phyloP scores from a whole-genome alignment of 2,888 invertebrate genomes.

The Pheosia tremula region DNA sequence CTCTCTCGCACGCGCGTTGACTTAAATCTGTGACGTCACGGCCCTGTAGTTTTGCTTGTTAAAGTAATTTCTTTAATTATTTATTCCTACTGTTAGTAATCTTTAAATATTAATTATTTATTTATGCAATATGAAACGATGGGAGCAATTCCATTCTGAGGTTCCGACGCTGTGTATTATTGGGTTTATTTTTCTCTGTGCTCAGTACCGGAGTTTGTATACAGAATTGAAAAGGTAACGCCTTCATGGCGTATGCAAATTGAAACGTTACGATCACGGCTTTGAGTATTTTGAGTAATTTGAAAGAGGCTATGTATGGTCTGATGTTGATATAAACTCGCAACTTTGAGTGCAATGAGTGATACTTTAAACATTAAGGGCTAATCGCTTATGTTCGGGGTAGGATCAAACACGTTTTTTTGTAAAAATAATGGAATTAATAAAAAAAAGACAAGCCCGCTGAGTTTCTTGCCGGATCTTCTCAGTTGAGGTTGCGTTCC shows the following conservation, averaged over 20 bases:
- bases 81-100: too few species aligned
- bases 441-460: too few species aligned
- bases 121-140: too few species aligned
- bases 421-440: too few species aligned
- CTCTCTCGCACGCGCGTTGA: too few species aligned
- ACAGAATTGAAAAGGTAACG: slow-evolving; percentile 39
- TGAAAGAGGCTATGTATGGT: slow-evolving; percentile 22
- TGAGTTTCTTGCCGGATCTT: too few species aligned
- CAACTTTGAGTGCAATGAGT: slow-evolving; percentile 34
- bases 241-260: slow-evolving; percentile 36
- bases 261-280: slow-evolving; percentile 34
- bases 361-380: slow-evolving; percentile 24
- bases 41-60: too few species aligned
- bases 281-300: slow-evolving; percentile 25
- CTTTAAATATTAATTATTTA: too few species aligned
- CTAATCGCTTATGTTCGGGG: slow-evolving; percentile 34
- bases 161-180: slow-evolving; percentile 51
- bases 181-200: slow-evolving; percentile 55
- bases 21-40: too few species aligned
- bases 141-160: slow-evolving; percentile 41
- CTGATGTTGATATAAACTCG: slow-evolving; percentile 23
- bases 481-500: too few species aligned
- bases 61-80: too few species aligned
- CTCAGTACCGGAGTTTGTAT: slow-evolving; percentile 27
- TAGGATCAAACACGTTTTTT: slow-evolving; percentile 14